A percentile compares a stretch with the other conserved stretches of the same genome.
Conservation (phyloP, 2,113 vertebrate species). For the Brienomyrus brachyistius region DNA sequence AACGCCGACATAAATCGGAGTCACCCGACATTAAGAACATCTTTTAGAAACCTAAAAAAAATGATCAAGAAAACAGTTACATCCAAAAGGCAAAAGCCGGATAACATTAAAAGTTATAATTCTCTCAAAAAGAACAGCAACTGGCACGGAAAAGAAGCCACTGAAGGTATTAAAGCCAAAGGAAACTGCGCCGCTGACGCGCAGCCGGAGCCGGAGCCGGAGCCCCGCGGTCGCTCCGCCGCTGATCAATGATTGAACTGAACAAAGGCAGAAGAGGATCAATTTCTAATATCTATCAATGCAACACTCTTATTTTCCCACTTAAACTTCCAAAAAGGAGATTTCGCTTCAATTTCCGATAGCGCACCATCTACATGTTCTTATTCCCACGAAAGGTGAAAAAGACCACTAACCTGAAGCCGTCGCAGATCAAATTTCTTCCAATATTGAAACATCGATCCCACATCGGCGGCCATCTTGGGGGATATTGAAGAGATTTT, state of each 20-base stretch:
- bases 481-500: constrained; percentile 80
- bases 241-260: constrained; percentile 85
- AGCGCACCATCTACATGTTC: constrained; percentile 28
- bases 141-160: constrained; percentile 11
- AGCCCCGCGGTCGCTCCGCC: constrained; percentile 63
- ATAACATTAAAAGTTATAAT: constrained; percentile 63
- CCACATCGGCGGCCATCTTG: constrained; percentile 98
- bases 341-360: constrained; percentile 16
- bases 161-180: background rate
- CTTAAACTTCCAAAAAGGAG: constrained; percentile 29
- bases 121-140: constrained; percentile 13
- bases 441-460: constrained; percentile 95
- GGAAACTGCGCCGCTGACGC: constrained; percentile 33
- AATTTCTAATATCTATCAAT: constrained; percentile 90
- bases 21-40: constrained; percentile 31
- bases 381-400: constrained; percentile 47
- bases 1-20: background rate
- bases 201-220: constrained; percentile 46
- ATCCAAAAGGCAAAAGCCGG: constrained; percentile 57
- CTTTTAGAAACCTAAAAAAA: constrained; percentile 30
- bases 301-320: constrained; percentile 47
- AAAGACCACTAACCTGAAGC: constrained; percentile 82
- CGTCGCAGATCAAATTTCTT: constrained; percentile 92
- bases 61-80: background rate
- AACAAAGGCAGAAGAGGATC: constrained; percentile 91